phyloP scores from a whole-genome alignment of 2,113 vertebrate species.

The Equus przewalskii region DNA sequence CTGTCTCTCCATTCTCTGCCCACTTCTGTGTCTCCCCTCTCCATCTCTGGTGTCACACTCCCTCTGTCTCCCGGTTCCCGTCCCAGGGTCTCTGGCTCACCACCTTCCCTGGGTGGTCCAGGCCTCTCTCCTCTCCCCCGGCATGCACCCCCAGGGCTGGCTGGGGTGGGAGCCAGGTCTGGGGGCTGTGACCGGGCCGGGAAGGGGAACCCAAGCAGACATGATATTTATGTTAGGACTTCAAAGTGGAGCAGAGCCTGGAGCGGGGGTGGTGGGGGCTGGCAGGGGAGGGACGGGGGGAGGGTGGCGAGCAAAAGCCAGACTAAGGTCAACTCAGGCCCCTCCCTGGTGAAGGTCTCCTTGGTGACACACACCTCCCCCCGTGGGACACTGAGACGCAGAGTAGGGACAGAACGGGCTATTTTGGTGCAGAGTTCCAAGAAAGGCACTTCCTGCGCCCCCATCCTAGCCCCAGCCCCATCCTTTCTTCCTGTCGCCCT shows the following conservation, averaged over 20 bases:
- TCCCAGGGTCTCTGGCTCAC: neutral
- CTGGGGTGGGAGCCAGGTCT: constrained; percentile 76
- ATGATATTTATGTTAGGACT: constrained; percentile 84
- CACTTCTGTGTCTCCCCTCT: neutral
- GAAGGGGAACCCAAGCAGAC: constrained; percentile 78
- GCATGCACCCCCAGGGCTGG: neutral
- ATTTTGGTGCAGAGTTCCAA: constrained; percentile 79
- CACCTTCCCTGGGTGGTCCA: constrained; percentile 75
- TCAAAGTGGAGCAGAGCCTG: constrained; percentile 75
- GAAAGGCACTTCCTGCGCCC: constrained; percentile 79
- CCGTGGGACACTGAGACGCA: constrained; percentile 57
- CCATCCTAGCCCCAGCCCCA: neutral
- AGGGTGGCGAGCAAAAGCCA: constrained; percentile 9
- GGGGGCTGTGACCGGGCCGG: constrained; percentile 75
- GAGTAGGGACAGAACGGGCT: constrained; percentile 50
- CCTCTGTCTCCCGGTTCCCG: neutral
- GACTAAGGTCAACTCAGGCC: constrained; percentile 10
- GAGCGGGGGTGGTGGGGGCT: neutral
- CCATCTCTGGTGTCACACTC: neutral
- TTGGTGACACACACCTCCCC: constrained; percentile 66
- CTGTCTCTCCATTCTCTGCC: neutral
- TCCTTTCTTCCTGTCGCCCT: constrained; percentile 67
- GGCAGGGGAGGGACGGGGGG: neutral
- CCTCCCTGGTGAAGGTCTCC: constrained; percentile 75
- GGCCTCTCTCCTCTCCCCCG: neutral